Base-by-base conservation (phyloP, 2,797 vertebrate genomes). In the Glossophaga mutica region DNA sequence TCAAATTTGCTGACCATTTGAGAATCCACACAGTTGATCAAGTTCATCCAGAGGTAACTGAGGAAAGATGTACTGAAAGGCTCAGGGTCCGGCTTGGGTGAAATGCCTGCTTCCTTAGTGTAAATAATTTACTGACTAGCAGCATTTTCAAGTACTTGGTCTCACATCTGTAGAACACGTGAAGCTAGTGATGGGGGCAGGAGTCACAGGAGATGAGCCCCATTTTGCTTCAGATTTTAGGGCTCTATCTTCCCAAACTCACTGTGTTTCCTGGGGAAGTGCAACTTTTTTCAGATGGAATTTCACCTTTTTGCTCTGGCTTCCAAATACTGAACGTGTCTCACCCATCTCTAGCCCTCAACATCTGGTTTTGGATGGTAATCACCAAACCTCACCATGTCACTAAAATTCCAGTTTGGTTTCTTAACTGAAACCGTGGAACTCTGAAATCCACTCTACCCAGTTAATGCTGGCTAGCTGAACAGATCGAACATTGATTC, bases 221-320 rank as follows among this genome's bases (percentile, higher is more conserved):
- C n/a, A 29, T 70, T 96, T 87, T 34, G 19, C 82, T 93, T 91
- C 84, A 59, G 34, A 9, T 77, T 92, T 93, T 62, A 87, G 89
- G 71, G 21, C 71, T 89, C 78, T 39, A 1, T 57, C 37, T 8
- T 59, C 65, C n/a, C 39, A 67, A 76, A 91, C 32, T 15, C 29
- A n/a, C 73, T 86, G 67, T 84, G 5, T 70, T 91, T 95, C 67
- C 62, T 76, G 34, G 48, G 71, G 57, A 96, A 65, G 71, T n/a
- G 65, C 50, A 94, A 70, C 22, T 29, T 68, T 93, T 97, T 96
- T 79, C 94, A 87, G 86, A 94, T 91, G 78, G 50, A 87, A 71
- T 79, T 89, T 93, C 73, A 89, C 78, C 44, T n/a, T 74, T 90
- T 82, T 19, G 1, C 9, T 95, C 26, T 32, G 16, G 16, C 11